Percentiles rank a stretch among this genome's conserved stretches.
These are phyloP conservation scores for Pherbina coryleti DNA, from an alignment of 2,888 invertebrate genomes.

Conservation along the genomic window DNA sequence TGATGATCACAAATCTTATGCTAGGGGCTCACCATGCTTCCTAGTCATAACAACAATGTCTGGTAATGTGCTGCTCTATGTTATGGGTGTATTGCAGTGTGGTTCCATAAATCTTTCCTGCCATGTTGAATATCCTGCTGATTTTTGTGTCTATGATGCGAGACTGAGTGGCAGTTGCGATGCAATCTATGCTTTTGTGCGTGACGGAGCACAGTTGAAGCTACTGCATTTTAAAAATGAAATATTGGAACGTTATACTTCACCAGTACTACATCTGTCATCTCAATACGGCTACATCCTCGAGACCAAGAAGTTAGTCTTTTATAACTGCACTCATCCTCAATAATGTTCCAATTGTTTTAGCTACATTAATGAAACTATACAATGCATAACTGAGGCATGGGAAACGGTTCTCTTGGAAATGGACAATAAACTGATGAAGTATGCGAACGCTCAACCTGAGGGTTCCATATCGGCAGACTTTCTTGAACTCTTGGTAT, in stretches of 20 bases:
- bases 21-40: slow-evolving; percentile 79
- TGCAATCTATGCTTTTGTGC: slow-evolving; percentile 76
- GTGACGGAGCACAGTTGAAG: slow-evolving; percentile 76
- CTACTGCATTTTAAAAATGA: slow-evolving; percentile 68
- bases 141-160: slow-evolving; percentile 76
- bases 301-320: slow-evolving; percentile 74
- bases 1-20: slow-evolving; percentile 72
- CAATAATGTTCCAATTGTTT: not conserved
- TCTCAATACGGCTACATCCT: slow-evolving; percentile 81
- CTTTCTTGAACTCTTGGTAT: slow-evolving; percentile 89
- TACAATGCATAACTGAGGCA: slow-evolving; percentile 86
- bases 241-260: slow-evolving; percentile 63
- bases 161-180: slow-evolving; percentile 80
- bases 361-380: slow-evolving; percentile 78
- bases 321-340: no score
- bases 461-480: slow-evolving; percentile 90
- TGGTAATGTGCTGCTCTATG: slow-evolving; percentile 80
- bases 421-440: slow-evolving; percentile 92
- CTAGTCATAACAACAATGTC: slow-evolving; percentile 83
- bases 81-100: slow-evolving; percentile 88
- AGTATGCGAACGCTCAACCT: slow-evolving; percentile 85
- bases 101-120: slow-evolving; percentile 76
- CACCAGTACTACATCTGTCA: slow-evolving; percentile 72
- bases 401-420: slow-evolving; percentile 95
- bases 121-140: slow-evolving; percentile 73